These are phyloP conservation scores for Pristionchus arcanus DNA, from an alignment of 2,888 invertebrate genomes.

Conservation along the genomic window DNA sequence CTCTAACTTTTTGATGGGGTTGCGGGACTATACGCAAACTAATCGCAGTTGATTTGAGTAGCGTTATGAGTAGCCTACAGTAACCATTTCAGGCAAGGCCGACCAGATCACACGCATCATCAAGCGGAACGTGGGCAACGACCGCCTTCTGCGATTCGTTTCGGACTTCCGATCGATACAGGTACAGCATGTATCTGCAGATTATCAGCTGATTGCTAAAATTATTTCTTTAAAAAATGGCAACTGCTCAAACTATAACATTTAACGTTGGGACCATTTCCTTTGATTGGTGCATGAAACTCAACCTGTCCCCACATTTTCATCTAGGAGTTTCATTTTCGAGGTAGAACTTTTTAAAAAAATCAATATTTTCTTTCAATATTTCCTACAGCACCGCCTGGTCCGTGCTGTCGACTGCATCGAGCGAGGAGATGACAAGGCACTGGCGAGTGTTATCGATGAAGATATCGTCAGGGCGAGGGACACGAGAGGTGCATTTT, in stretches of 20 bases:
- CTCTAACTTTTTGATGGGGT: no score
- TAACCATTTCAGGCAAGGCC: slow-evolving; percentile 62
- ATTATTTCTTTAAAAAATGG: no score
- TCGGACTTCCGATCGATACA: slow-evolving; percentile 74
- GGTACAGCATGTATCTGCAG: no score
- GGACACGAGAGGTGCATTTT: slow-evolving; percentile 73
- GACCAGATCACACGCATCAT: slow-evolving; percentile 76
- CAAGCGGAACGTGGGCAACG: slow-evolving; percentile 73
- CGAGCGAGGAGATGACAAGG: slow-evolving; percentile 72
- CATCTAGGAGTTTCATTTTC: neutral
- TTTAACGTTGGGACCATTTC: no score
- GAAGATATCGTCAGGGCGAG: slow-evolving; percentile 72
- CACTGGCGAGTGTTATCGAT: slow-evolving; percentile 69
- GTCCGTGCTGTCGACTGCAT: slow-evolving; percentile 69
- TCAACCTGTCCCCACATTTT: neutral
- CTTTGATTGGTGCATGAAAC: neutral
- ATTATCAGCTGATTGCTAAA: no score
- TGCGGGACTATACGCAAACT: no score
- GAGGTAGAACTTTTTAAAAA: no score
- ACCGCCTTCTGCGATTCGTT: slow-evolving; percentile 70
- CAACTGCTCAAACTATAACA: neutral
- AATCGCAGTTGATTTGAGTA: no score
- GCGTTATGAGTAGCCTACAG: no score
- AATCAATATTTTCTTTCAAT: no score
- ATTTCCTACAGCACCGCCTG: slow-evolving; percentile 56